Evolutionary conservation across 2,113 vertebrate species (phyloP).

Genomic region (Carettochelys insculpta): DNA sequence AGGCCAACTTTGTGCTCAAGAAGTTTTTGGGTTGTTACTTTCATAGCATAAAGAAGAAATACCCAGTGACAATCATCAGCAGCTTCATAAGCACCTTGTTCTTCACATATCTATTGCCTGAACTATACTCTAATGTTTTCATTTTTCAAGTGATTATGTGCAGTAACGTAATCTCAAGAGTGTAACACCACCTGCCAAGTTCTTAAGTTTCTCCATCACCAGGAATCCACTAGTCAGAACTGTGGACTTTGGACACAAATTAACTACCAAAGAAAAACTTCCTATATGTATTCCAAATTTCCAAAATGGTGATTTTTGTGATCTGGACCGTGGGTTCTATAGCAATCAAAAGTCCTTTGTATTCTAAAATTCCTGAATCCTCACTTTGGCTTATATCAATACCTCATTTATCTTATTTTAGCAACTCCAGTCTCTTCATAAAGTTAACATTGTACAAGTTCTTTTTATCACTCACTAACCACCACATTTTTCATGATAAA

Average conservation of each 20-base stretch:
- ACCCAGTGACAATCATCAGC: not conserved
- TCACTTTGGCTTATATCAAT: not conserved
- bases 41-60: not conserved
- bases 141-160: not conserved
- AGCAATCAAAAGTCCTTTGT: not conserved
- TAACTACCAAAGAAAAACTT: not conserved
- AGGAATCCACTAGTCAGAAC: rapidly evolving
- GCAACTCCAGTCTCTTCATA: not conserved
- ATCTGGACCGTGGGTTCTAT: not conserved
- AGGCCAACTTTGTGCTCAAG: not conserved
- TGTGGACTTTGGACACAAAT: not conserved
- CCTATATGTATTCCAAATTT: not conserved
- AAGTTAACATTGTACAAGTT: not conserved
- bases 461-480: not conserved
- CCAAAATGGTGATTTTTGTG: not conserved
- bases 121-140: not conserved
- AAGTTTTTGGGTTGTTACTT: rapidly evolving
- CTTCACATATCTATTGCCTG: not conserved
- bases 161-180: not conserved
- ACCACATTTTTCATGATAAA: not conserved
- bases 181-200: not conserved
- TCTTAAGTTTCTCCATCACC: not conserved
- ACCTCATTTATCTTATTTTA: not conserved
- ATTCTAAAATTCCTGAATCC: not conserved
- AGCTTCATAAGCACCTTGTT: not conserved